A percentile compares a stretch with the other conserved stretches of the same genome.
phyloP scores from a whole-genome alignment of 2,888 invertebrate genomes.

The Drosophila demipolita region DNA sequence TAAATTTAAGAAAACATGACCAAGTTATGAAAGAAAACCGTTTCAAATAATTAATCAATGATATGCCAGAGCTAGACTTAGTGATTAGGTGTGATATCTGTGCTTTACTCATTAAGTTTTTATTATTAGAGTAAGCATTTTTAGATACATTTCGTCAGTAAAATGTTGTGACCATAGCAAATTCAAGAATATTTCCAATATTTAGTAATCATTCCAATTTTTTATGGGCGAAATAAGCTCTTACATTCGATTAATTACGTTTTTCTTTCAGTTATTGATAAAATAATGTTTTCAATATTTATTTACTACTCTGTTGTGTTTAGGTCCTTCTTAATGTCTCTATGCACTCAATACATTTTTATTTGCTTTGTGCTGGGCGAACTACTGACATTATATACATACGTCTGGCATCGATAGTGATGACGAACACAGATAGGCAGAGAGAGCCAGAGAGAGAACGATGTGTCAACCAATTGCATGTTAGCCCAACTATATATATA shows the following conservation, averaged over 20 bases:
- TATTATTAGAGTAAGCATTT: no score
- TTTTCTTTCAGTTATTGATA: background rate
- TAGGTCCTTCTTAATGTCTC: background rate
- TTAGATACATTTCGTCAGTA: background rate
- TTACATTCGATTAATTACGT: background rate
- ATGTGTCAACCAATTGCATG: constrained; percentile 46
- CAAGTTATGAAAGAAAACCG: background rate
- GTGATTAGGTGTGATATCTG: background rate
- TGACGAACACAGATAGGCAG: constrained; percentile 2
- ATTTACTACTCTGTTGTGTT: background rate
- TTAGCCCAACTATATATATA: constrained; percentile 22
- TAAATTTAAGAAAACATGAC: background rate
- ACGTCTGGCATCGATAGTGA: background rate
- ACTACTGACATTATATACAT: background rate
- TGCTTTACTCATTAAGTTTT: background rate
- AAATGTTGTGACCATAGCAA: no score
- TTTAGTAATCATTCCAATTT: background rate
- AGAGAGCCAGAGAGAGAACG: constrained; percentile 5
- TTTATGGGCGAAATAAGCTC: background rate
- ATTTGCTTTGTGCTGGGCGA: background rate
- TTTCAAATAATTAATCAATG: background rate
- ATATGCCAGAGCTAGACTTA: background rate
- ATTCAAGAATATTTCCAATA: background rate
- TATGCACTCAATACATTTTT: background rate
- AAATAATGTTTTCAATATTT: background rate